Evolutionary conservation across 1,140 invertebrate species (phyloP).

Genomic region (Calliphora vicina): DNA sequence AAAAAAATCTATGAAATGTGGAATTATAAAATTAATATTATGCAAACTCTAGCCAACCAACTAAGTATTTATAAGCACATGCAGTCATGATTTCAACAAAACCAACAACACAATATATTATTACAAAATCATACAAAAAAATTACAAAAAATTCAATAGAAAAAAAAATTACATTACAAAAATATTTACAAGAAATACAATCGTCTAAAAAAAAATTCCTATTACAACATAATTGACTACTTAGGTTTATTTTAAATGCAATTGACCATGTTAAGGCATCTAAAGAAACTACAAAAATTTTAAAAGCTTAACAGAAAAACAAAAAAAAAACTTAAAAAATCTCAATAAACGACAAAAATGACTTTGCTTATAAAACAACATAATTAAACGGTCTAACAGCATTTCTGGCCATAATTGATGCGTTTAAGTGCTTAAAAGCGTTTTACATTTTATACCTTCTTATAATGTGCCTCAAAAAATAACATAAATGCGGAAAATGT

Average conservation of each 20-base stretch:
- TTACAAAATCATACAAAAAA: conserved; percentile 3
- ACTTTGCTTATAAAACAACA: background rate
- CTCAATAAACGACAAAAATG: background rate
- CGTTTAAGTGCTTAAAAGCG: background rate
- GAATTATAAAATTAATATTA: conserved; percentile 7
- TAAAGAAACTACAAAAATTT: background rate
- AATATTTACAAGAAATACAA: background rate
- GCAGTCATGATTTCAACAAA: background rate
- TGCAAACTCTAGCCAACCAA: background rate
- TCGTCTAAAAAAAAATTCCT: background rate
- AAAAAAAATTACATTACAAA: background rate
- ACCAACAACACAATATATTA: background rate
- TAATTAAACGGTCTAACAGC: conserved; percentile 1
- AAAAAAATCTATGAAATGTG: background rate
- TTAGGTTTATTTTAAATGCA: background rate
- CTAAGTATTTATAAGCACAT: background rate
- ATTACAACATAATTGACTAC: background rate
- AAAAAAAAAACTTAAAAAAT: background rate
- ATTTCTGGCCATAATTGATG: background rate
- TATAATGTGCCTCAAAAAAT: too few species aligned
- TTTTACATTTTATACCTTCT: background rate
- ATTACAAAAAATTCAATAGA: background rate
- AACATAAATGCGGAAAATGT: background rate
- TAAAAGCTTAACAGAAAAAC: background rate
- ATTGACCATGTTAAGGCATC: background rate